Conservation (phyloP, 2,888 invertebrate genomes). For the Drosophila monieri region DNA sequence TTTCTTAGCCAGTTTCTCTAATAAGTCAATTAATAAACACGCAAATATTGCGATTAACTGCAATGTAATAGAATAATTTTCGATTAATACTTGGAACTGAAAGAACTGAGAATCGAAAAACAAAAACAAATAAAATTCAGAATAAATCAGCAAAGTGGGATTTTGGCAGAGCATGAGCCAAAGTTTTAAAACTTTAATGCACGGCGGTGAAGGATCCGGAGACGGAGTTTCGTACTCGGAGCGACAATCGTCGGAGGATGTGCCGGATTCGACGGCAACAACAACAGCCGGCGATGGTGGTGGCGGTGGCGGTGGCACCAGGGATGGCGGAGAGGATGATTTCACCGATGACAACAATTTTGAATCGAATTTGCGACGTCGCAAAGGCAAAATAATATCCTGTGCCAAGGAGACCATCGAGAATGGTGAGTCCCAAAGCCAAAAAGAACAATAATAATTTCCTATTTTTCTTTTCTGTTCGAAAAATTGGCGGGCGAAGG, state of each 20-base stretch:
- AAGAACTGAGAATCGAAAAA: slow-evolving; percentile 13
- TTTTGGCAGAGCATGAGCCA: slow-evolving; percentile 78
- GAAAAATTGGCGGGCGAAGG: slow-evolving; percentile 1
- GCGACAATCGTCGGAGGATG: slow-evolving; percentile 82
- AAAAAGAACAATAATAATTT: slow-evolving; percentile 9
- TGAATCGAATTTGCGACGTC: slow-evolving; percentile 83
- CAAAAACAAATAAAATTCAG: slow-evolving; percentile 18
- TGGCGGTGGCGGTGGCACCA: slow-evolving; percentile 52
- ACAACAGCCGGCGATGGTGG: slow-evolving; percentile 59
- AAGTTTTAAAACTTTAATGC: slow-evolving; percentile 81
- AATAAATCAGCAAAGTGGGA: slow-evolving; percentile 13
- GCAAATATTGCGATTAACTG: background rate
- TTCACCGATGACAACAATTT: slow-evolving; percentile 83
- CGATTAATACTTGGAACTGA: background rate
- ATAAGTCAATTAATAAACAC: slow-evolving; percentile 13
- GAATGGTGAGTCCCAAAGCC: slow-evolving; percentile 79
- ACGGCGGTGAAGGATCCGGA: slow-evolving; percentile 57
- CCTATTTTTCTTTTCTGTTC: background rate
- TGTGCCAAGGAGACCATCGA: slow-evolving; percentile 85
- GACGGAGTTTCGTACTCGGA: slow-evolving; percentile 49
- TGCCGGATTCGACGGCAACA: slow-evolving; percentile 76
- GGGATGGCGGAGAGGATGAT: slow-evolving; percentile 73
- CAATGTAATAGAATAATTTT: slow-evolving; percentile 2
- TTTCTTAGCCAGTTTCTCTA: background rate
- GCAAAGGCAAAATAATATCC: slow-evolving; percentile 84